Conservation (phyloP, 2,113 vertebrate genomes). For the Pseudonaja textilis region DNA sequence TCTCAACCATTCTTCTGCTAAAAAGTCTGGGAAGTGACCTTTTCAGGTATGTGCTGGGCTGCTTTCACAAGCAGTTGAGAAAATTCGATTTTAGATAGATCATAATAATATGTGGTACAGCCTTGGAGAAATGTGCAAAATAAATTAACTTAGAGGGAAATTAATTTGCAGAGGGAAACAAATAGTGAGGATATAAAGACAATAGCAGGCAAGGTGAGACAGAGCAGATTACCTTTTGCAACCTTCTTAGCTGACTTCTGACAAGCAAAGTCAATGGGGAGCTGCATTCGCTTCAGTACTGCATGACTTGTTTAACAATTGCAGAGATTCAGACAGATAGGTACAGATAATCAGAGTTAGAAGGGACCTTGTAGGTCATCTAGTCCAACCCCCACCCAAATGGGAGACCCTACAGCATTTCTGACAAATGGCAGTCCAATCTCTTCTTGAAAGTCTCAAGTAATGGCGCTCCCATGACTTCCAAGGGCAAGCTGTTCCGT, state of each 20-base stretch:
- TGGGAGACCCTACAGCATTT: no score
- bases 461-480: no score
- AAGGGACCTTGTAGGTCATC: no score
- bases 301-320: neutral
- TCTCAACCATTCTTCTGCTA: fast-evolving
- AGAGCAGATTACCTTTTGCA: neutral
- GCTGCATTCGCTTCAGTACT: neutral
- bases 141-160: neutral
- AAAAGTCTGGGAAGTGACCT: neutral
- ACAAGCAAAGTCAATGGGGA: neutral
- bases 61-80: neutral
- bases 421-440: no score
- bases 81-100: neutral
- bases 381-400: no score
- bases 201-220: neutral
- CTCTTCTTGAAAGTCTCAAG: no score
- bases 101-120: neutral
- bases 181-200: neutral
- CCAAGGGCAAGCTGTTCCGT: no score
- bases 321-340: neutral
- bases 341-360: no score
- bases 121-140: neutral
- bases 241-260: neutral
- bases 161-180: neutral
- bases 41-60: neutral